Conservation (phyloP, 2,113 vertebrate species). For the Microcebus griseorufus region DNA sequence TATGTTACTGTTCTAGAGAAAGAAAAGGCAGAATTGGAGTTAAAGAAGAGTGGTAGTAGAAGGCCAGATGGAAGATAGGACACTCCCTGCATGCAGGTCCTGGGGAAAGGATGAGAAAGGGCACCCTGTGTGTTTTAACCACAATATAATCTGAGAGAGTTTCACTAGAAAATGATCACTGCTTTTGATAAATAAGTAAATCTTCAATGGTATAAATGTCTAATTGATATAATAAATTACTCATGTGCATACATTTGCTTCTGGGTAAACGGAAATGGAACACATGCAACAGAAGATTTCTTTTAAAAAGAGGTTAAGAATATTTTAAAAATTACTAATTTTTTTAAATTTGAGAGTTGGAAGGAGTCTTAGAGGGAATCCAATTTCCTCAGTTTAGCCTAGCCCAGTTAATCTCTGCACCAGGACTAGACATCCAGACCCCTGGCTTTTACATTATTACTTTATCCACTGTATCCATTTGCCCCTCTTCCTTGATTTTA, state of each 20-base stretch:
- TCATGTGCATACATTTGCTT: not conserved
- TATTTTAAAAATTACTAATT: slow-evolving; percentile 22
- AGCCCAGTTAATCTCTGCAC: not conserved
- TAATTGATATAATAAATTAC: not conserved
- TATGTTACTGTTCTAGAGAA: not conserved
- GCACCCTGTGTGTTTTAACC: not conserved
- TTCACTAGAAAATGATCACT: not conserved
- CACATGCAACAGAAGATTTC: not conserved
- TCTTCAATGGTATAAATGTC: not conserved
- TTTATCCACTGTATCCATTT: not conserved
- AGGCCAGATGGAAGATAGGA: not conserved
- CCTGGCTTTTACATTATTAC: not conserved
- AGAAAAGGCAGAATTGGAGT: not conserved
- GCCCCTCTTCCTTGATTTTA: not conserved
- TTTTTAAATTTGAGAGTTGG: not conserved
- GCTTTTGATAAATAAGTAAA: not conserved
- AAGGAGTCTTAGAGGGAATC: not conserved
- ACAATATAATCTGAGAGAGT: not conserved
- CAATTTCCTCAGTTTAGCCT: not conserved
- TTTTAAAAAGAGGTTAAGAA: not conserved
- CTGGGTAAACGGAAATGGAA: not conserved
- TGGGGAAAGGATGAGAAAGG: not conserved
- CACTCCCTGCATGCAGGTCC: not conserved
- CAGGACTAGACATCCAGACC: not conserved
- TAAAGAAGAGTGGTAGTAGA: not conserved